phyloP scores from a whole-genome alignment of 2,888 invertebrate species.

The Hydriomena furcata region DNA sequence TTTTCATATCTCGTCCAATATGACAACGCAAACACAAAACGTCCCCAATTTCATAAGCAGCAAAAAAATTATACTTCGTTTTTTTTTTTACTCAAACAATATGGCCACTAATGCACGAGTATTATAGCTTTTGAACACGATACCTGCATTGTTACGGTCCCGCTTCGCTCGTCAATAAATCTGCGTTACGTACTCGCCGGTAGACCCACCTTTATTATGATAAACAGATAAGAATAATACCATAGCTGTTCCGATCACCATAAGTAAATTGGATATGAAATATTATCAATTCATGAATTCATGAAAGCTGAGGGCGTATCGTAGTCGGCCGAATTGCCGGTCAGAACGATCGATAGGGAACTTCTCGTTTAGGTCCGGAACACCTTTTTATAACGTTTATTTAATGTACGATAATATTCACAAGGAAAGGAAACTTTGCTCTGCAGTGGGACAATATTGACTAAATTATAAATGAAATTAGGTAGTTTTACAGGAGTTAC shows the following conservation, averaged over 20 bases:
- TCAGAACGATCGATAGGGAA: too few species aligned
- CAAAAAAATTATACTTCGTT: background rate
- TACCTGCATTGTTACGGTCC: slow-evolving; percentile 10
- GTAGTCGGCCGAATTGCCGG: background rate
- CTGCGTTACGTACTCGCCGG: background rate
- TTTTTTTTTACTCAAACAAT: slow-evolving; percentile 4
- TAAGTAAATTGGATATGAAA: slow-evolving; percentile 4
- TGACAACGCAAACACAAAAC: background rate
- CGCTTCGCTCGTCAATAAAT: slow-evolving; percentile 14
- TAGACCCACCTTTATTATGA: slow-evolving; percentile 7
- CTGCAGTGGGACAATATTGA: too few species aligned
- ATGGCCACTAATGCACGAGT: slow-evolving; percentile 5
- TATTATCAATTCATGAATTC: slow-evolving; percentile 10
- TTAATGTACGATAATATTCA: too few species aligned
- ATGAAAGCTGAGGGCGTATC: background rate
- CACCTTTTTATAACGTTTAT: too few species aligned
- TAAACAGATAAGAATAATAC: slow-evolving; percentile 9
- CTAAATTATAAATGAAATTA: too few species aligned
- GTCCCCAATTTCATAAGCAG: background rate
- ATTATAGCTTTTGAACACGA: slow-evolving; percentile 26
- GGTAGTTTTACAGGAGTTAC: too few species aligned
- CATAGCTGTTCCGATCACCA: background rate
- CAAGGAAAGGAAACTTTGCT: too few species aligned
- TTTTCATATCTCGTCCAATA: background rate
- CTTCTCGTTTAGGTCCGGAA: too few species aligned